Percentiles rank a stretch among this genome's conserved stretches.
Evolutionary conservation across 2,888 invertebrate genomes (phyloP).

Genomic region (Epistrophe eligans): DNA sequence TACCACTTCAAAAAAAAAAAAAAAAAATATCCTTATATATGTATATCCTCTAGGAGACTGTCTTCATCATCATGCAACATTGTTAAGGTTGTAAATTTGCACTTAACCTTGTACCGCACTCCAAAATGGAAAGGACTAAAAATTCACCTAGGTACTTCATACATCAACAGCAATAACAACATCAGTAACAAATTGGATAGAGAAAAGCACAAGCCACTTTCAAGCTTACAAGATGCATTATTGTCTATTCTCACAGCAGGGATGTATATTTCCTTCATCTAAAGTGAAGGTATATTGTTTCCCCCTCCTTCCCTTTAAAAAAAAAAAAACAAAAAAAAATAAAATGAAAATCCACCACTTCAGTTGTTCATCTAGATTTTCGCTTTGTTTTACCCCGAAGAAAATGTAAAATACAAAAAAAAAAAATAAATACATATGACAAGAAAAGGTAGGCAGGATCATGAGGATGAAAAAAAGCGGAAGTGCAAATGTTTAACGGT

Average conservation of each 20-base stretch:
- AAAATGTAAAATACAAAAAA: slow-evolving; percentile 16
- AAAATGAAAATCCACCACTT: neutral
- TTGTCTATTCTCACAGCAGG: slow-evolving; percentile 37
- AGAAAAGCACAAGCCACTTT: slow-evolving; percentile 55
- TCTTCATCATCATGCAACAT: slow-evolving; percentile 22
- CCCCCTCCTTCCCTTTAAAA: slow-evolving; percentile 5
- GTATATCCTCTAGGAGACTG: neutral
- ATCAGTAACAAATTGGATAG: slow-evolving; percentile 9
- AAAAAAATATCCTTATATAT: neutral
- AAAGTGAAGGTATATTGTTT: slow-evolving; percentile 13
- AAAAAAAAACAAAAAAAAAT: slow-evolving; percentile 7
- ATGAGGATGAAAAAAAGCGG: slow-evolving; percentile 40
- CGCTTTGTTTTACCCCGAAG: neutral
- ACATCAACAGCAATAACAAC: neutral
- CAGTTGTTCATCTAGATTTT: neutral
- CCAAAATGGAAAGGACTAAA: slow-evolving; percentile 1
- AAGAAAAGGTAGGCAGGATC: slow-evolving; percentile 46
- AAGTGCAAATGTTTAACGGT: slow-evolving; percentile 60
- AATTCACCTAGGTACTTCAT: slow-evolving; percentile 29
- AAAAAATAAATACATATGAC: neutral
- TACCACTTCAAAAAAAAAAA: neutral
- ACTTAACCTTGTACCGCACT: slow-evolving; percentile 57
- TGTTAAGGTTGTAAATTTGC: slow-evolving; percentile 53
- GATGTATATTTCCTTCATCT: slow-evolving; percentile 11
- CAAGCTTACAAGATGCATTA: slow-evolving; percentile 39